Percentiles rank a stretch among this genome's conserved stretches.
phyloP scores from a whole-genome alignment of 1,140 invertebrate species.

The Eumeta japonica region DNA sequence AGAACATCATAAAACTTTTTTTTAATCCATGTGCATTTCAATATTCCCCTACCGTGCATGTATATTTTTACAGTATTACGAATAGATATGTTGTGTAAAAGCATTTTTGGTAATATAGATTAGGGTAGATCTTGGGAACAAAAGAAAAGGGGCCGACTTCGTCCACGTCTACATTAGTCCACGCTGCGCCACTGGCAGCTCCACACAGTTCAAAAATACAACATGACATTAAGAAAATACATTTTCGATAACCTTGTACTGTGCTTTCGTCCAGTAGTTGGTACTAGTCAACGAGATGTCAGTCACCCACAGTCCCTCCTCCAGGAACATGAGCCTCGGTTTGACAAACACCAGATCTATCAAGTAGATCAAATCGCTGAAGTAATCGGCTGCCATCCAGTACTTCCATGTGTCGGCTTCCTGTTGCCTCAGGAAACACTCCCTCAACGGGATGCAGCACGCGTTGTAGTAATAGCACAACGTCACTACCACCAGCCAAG shows the following conservation, averaged over 20 bases:
- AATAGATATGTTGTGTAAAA: no score
- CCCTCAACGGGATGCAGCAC: constrained; percentile 80
- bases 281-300: constrained; percentile 67
- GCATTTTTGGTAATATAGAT: no score
- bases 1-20: no score
- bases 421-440: constrained; percentile 84
- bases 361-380: constrained; percentile 80
- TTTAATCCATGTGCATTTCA: no score
- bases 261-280: constrained; percentile 72
- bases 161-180: no score
- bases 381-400: constrained; percentile 80
- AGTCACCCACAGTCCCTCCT: constrained; percentile 78
- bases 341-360: constrained; percentile 83
- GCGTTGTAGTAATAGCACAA: constrained; percentile 85
- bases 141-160: no score
- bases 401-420: constrained; percentile 64
- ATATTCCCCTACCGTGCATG: no score
- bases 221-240: no score
- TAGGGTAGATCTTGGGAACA: no score
- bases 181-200: no score
- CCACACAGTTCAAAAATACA: no score
- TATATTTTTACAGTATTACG: no score
- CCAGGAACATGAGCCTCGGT: constrained; percentile 71
- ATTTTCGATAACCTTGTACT: constrained; percentile 83
- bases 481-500: constrained; percentile 81